Percentiles rank a stretch among this genome's conserved stretches.
These are phyloP conservation scores for Xyrichtys novacula DNA, from an alignment of 2,797 vertebrate genomes.

Conservation along the genomic window DNA sequence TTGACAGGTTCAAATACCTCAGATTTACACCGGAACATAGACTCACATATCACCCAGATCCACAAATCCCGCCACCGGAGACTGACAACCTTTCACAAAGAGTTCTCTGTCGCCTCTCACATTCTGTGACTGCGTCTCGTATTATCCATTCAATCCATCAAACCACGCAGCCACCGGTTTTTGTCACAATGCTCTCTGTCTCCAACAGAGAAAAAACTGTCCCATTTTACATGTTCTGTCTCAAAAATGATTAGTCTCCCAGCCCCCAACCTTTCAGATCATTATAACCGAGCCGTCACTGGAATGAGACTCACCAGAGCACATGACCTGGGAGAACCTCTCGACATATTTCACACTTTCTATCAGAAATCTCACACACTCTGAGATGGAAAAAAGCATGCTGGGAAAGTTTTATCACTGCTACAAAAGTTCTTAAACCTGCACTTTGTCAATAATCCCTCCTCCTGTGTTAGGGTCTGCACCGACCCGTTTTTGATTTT, in stretches of 20 bases:
- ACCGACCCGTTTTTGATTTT: too few relatives aligned
- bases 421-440: neutral
- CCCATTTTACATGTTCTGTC: neutral
- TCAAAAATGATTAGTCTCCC: neutral
- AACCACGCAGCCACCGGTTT: neutral
- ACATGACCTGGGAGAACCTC: neutral
- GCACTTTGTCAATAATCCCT: neutral
- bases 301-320: neutral
- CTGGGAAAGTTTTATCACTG: neutral
- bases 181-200: neutral
- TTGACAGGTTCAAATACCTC: neutral
- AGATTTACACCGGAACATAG: neutral
- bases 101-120: neutral
- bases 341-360: neutral
- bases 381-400: neutral
- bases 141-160: neutral
- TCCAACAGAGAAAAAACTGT: neutral
- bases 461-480: too few relatives aligned
- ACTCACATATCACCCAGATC: neutral
- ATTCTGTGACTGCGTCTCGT: neutral
- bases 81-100: neutral
- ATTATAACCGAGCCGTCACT: neutral
- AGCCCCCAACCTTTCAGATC: neutral
- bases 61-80: neutral
- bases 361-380: neutral